These are phyloP conservation scores for Pterobdella sp. DNA, from an alignment of 2,888 invertebrate species.

Conservation along the genomic window DNA sequence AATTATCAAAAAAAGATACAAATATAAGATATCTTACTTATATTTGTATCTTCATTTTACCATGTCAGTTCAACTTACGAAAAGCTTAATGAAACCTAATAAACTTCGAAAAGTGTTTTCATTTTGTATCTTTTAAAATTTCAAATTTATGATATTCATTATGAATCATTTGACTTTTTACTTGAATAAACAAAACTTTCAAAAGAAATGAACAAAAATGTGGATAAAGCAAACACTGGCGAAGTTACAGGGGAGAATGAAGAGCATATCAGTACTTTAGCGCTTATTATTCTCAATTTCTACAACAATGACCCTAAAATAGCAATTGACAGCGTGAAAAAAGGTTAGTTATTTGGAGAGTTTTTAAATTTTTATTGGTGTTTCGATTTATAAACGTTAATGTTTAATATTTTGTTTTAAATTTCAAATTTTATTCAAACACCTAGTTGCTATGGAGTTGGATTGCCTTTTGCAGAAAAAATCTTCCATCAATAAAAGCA, in stretches of 20 bases:
- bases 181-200: too few relatives aligned
- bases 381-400: not conserved
- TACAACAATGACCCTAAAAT: conserved; percentile 31
- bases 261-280: conserved; percentile 29
- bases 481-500: not conserved
- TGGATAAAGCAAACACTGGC: not conserved
- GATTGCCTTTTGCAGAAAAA: conserved; percentile 3
- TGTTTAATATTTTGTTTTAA: not conserved
- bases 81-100: too few relatives aligned
- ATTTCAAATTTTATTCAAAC: not conserved
- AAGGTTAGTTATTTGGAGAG: conserved; percentile 23
- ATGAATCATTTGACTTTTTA: too few relatives aligned
- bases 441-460: not conserved
- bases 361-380: not conserved
- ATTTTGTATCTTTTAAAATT: too few relatives aligned
- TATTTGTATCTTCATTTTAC: too few relatives aligned
- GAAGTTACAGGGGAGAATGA: not conserved
- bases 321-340: conserved; percentile 29
- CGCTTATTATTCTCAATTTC: conserved; percentile 31
- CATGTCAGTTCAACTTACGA: too few relatives aligned
- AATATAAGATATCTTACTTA: too few relatives aligned
- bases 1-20: too few relatives aligned
- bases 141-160: too few relatives aligned
- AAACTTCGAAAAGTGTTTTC: too few relatives aligned
- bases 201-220: not conserved